These are phyloP conservation scores for Rhynchonycteris naso DNA, from an alignment of 2,797 vertebrate species.

Conservation along the genomic window DNA sequence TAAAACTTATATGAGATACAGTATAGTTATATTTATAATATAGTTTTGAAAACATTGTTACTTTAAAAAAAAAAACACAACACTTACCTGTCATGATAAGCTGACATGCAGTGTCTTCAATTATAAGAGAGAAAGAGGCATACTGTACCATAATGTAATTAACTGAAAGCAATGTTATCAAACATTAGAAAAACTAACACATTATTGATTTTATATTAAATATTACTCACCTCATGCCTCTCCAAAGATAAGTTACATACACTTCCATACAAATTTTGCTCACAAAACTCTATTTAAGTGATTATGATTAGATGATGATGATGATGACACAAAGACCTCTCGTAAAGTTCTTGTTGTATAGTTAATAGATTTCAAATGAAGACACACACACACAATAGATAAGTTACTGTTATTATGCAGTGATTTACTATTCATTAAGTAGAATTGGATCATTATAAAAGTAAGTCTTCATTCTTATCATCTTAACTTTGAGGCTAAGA, in stretches of 20 bases:
- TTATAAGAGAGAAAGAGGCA: not conserved
- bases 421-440: not conserved
- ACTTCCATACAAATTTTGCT: not conserved
- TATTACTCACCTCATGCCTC: not conserved
- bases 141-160: not conserved
- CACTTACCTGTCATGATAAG: not conserved
- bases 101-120: not conserved
- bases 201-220: not conserved
- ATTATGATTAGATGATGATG: not conserved
- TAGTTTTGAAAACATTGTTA: not conserved
- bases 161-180: not conserved
- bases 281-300: not conserved
- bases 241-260: no score
- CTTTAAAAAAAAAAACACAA: not conserved
- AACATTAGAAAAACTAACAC: not conserved
- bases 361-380: not conserved
- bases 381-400: not conserved
- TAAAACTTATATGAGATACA: not conserved
- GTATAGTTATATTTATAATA: not conserved
- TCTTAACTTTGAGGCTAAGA: not conserved
- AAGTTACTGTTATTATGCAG: not conserved
- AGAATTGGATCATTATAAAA: not conserved
- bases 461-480: not conserved
- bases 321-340: not conserved
- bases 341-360: not conserved